Percentiles rank a stretch among this genome's conserved stretches.
phyloP scores from a whole-genome alignment of 2,113 vertebrate genomes.

The Chitala chitala region DNA sequence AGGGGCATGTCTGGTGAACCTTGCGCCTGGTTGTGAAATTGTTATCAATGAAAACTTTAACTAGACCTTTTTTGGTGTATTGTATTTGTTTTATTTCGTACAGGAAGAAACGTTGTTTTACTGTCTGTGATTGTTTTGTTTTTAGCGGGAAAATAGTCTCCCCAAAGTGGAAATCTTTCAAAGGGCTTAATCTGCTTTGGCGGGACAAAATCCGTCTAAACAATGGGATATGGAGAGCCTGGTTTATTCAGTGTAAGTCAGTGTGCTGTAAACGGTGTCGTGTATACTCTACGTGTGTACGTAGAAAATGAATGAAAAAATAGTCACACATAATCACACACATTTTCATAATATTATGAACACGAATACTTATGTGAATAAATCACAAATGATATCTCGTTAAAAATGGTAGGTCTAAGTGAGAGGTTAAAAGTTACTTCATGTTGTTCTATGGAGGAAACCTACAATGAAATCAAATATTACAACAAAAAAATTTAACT shows the following conservation, averaged over 20 bases:
- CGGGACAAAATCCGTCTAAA: constrained; percentile 95
- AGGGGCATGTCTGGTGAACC: constrained; percentile 21
- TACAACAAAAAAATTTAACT: no score
- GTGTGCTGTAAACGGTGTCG: constrained; percentile 42
- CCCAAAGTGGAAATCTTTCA: constrained; percentile 98
- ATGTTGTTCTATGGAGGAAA: no score
- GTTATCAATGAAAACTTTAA: not conserved
- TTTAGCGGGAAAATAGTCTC: constrained; percentile 87
- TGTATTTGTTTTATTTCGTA: not conserved
- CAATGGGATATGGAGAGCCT: constrained; percentile 97
- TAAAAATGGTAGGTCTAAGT: no score
- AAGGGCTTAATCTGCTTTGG: constrained; percentile 86
- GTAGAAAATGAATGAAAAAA: no score
- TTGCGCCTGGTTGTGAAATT: constrained; percentile 9
- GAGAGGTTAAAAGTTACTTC: no score
- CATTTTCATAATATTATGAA: no score
- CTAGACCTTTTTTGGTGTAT: not conserved
- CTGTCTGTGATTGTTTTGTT: constrained; percentile 26
- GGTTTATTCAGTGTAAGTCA: constrained; percentile 98
- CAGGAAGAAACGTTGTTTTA: not conserved
- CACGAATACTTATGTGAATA: no score
- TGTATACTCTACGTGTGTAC: no score
- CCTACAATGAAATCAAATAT: no score
- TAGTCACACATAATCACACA: no score
- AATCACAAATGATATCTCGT: no score